Evolutionary conservation across 2,888 invertebrate genomes (phyloP), one percentile per base, ranked within the genome.

Genomic region (Rhimphoctona megacephalus): DNA sequence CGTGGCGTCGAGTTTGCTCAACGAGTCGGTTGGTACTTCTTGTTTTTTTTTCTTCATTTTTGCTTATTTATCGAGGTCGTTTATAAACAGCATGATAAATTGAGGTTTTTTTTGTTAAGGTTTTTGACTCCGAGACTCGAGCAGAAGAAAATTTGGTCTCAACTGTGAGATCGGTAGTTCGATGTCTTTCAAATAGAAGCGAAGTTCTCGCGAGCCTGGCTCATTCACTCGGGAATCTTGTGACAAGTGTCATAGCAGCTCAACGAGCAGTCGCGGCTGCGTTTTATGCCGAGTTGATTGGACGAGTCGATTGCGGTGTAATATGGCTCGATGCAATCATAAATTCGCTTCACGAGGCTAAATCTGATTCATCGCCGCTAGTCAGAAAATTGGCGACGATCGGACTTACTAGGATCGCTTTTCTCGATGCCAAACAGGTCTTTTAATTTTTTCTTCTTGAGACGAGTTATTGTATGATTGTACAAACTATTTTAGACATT

Each of bases 291-390:
- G 93, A 93, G 86, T 85, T 93, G 5, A 90, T 93, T 33, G 93
- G 92, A 9, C 90, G 90, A 43, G 88, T 91, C 19, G 89, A 91
- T 67, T 91, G 91, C 19, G 92, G 91, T 6, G 84, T 81, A 1
- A 89, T 92, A 76, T 93, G 93, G 93, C 88, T 94, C 17, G 93
- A 94, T 46, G 91, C 91, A 0, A 92, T 93, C n/a, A 90, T 94
- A 25, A 93, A 92, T 70, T 89, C 90, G 6, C 87, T 94, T 7
- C 90, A 92, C 77, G 92, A 93, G 81, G 92, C 93, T 0, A 93
- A 92, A 83, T 76, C 91, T 11, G 94, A 94, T 81, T 94, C 93
- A 0, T 93, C 92, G 5, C 87, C 92, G 0, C 88, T 93, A 7
- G 93, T 93, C 0, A 86, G 94, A 74, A 93, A 92, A 88, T 87